Evolutionary conservation across 2,797 vertebrate genomes (phyloP).

Genomic region (Microcaecilia unicolor): DNA sequence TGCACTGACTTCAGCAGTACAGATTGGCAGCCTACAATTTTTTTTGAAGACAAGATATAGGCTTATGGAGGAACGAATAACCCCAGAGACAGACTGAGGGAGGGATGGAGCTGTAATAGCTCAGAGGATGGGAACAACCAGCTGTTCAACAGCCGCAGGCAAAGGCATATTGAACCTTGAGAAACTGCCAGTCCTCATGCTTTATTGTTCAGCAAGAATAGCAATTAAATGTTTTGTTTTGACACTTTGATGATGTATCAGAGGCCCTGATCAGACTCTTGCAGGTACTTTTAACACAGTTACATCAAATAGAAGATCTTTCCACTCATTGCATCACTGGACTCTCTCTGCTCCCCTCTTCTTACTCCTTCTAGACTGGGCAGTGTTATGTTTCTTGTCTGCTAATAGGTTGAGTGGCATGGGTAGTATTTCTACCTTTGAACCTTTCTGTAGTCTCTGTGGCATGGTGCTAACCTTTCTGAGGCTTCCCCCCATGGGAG

Average conservation of each 20-base stretch:
- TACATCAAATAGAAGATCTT: constrained; percentile 1
- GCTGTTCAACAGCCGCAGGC: constrained; percentile 12
- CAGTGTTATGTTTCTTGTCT: too few species aligned
- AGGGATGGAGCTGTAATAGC: constrained; percentile 12
- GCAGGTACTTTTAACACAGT: not conserved
- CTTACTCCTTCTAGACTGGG: too few species aligned
- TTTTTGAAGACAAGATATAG: too few species aligned
- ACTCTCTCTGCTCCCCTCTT: too few species aligned
- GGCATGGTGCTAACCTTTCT: too few species aligned
- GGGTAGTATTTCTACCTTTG: too few species aligned
- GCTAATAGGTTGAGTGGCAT: too few species aligned
- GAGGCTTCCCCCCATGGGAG: too few species aligned
- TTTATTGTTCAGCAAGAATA: constrained; percentile 15
- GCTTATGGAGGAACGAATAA: too few species aligned
- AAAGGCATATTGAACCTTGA: constrained; percentile 9
- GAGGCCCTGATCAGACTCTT: constrained; percentile 3
- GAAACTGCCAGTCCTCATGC: constrained; percentile 1
- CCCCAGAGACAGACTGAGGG: not conserved
- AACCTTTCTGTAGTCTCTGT: too few species aligned
- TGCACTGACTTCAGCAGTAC: too few species aligned
- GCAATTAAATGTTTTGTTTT: constrained; percentile 17
- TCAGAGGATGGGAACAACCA: constrained; percentile 6
- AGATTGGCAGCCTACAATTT: too few species aligned
- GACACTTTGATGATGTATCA: constrained; percentile 7
- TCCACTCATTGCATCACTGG: constrained; percentile 4